phyloP scores from a whole-genome alignment of 92 coral and sea anemone species.

The Umimayanthus kanabou region DNA sequence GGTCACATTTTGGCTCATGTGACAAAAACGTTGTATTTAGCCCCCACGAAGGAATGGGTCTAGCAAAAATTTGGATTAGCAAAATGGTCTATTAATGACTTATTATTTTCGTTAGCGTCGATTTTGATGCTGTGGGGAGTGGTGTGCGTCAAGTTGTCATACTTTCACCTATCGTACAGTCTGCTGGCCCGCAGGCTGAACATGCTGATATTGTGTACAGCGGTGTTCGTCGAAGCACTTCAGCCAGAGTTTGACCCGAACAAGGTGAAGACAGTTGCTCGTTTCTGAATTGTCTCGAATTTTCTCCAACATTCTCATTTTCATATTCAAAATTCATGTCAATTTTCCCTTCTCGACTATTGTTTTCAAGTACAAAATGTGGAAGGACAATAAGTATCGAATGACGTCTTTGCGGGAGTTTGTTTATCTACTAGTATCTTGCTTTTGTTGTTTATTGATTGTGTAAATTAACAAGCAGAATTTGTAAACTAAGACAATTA shows the following conservation, averaged over 20 bases:
- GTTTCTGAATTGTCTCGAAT: background rate
- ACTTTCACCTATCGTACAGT: slow-evolving; percentile 64
- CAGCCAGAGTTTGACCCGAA: slow-evolving; percentile 68
- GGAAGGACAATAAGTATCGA: too few relatives aligned
- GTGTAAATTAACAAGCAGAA: too few relatives aligned
- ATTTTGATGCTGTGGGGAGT: slow-evolving; percentile 74
- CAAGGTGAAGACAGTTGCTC: slow-evolving; percentile 47
- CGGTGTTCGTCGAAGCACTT: slow-evolving; percentile 64
- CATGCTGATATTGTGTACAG: slow-evolving; percentile 66
- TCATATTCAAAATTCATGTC: background rate
- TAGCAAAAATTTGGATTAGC: too few relatives aligned
- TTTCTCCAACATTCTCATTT: background rate
- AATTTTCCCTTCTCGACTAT: background rate
- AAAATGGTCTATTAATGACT: too few relatives aligned
- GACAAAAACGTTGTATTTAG: too few relatives aligned
- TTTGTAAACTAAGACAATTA: too few relatives aligned
- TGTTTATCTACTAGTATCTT: too few relatives aligned
- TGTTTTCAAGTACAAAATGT: too few relatives aligned
- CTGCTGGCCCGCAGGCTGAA: slow-evolving; percentile 63
- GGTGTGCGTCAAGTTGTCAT: slow-evolving; percentile 64
- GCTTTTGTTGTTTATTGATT: too few relatives aligned
- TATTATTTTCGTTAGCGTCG: slow-evolving; percentile 52
- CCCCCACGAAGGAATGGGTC: too few relatives aligned
- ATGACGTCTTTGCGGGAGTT: too few relatives aligned
- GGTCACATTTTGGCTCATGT: too few relatives aligned